These are phyloP conservation scores for Teleopsis dalmanni DNA, from an alignment of 1,140 invertebrate genomes.

Conservation along the genomic window DNA sequence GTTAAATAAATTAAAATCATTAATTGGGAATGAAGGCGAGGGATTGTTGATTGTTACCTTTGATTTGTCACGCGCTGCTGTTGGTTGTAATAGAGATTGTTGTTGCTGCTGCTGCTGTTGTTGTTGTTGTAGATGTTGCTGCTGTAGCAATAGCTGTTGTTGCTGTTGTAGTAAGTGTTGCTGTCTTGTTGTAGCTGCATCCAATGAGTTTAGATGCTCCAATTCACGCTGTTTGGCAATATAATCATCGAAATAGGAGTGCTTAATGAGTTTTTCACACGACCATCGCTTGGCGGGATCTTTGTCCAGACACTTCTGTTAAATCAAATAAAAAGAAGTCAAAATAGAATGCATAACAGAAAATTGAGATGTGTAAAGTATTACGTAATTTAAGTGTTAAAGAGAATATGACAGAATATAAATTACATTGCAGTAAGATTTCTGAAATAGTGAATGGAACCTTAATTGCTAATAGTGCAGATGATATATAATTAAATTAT, in stretches of 20 bases:
- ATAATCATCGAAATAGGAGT: slow-evolving; percentile 52
- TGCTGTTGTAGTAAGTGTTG: slow-evolving; percentile 34
- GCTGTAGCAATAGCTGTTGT: slow-evolving; percentile 32
- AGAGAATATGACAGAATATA: too few relatives aligned
- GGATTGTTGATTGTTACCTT: slow-evolving; percentile 24
- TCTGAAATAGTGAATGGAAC: too few relatives aligned
- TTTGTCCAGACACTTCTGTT: slow-evolving; percentile 86
- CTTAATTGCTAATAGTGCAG: too few relatives aligned
- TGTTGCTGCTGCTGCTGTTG: slow-evolving; percentile 11
- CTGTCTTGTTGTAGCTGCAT: slow-evolving; percentile 31
- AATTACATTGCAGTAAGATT: too few relatives aligned
- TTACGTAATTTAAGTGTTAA: too few relatives aligned
- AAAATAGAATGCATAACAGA: too few relatives aligned
- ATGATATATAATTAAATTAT: too few relatives aligned
- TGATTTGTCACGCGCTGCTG: slow-evolving; percentile 36
- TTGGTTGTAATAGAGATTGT: background rate
- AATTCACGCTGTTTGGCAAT: slow-evolving; percentile 38
- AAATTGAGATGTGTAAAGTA: too few relatives aligned
- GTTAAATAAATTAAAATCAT: background rate
- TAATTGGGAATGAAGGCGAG: background rate
- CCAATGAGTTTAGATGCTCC: slow-evolving; percentile 32
- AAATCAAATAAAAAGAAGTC: background rate
- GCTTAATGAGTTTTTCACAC: slow-evolving; percentile 81
- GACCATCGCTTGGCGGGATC: slow-evolving; percentile 86
- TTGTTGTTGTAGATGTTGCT: slow-evolving; percentile 26